Evolutionary conservation across 2,888 invertebrate species (phyloP).

Genomic region (Diplazon laetatorius): DNA sequence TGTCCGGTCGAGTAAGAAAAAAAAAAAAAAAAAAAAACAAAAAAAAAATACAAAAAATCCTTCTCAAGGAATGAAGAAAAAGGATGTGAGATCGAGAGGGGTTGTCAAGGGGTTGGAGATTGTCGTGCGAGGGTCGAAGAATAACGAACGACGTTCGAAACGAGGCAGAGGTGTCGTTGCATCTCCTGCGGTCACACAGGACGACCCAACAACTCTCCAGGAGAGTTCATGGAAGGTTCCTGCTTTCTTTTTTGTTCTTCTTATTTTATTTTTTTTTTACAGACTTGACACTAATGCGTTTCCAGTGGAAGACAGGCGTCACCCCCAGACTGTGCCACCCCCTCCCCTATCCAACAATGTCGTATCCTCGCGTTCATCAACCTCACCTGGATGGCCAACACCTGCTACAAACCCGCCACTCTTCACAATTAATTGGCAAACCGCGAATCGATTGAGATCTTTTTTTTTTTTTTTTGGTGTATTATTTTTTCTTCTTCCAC

Average conservation of each 20-base stretch:
- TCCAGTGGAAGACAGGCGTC: slow-evolving; percentile 41
- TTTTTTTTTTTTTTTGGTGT: too few species aligned
- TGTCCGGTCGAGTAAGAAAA: neutral
- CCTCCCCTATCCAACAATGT: too few species aligned
- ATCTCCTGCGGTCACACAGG: slow-evolving; percentile 23
- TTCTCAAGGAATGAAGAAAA: neutral
- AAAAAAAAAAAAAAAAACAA: too few species aligned
- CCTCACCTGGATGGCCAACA: slow-evolving; percentile 44
- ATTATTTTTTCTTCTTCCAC: too few species aligned
- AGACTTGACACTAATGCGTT: slow-evolving; percentile 63
- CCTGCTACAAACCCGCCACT: slow-evolving; percentile 28
- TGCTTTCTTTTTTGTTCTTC: too few species aligned
- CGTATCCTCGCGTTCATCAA: slow-evolving; percentile 44
- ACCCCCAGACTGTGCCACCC: neutral
- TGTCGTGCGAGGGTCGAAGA: neutral
- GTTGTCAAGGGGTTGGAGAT: too few species aligned
- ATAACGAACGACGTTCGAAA: slow-evolving; percentile 26
- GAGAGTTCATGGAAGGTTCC: slow-evolving; percentile 44
- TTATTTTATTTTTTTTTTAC: too few species aligned
- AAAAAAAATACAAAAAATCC: too few species aligned
- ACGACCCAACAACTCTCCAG: slow-evolving; percentile 29
- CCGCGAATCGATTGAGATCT: slow-evolving; percentile 20
- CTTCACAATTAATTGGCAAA: slow-evolving; percentile 39
- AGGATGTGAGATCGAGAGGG: too few species aligned
- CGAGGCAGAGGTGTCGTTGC: neutral